Conservation (phyloP, 2,888 invertebrate genomes). For the Eristalis intricaria region DNA sequence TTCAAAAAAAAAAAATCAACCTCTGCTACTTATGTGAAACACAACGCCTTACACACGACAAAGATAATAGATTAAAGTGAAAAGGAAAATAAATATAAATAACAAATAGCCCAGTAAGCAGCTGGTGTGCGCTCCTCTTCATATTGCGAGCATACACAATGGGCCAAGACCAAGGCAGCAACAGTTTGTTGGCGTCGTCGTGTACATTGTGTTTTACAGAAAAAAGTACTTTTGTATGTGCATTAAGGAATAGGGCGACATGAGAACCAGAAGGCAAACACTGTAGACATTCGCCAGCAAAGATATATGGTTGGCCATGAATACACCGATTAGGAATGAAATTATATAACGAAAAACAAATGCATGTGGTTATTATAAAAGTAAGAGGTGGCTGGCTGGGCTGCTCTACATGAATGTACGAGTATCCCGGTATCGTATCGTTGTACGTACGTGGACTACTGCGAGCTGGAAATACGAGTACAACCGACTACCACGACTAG, state of each 20-base stretch:
- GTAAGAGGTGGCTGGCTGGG: conserved; percentile 22
- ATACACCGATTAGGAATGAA: conserved; percentile 52
- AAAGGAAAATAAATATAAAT: conserved; percentile 34
- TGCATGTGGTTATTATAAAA: conserved; percentile 53
- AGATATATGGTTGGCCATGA: conserved; percentile 60
- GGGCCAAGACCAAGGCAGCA: background rate
- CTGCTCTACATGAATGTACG: conserved; percentile 21
- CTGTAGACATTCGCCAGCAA: conserved; percentile 24
- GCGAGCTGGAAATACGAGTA: background rate
- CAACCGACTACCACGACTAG: background rate
- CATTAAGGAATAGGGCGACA: conserved; percentile 68
- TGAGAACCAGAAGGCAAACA: conserved; percentile 50
- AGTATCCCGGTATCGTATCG: conserved; percentile 1
- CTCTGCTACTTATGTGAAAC: conserved; percentile 20
- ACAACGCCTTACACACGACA: conserved; percentile 4
- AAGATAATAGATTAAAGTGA: conserved; percentile 9
- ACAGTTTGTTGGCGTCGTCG: conserved; percentile 16
- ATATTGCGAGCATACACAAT: conserved; percentile 3
- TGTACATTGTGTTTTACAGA: conserved; percentile 31
- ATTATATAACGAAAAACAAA: conserved; percentile 55
- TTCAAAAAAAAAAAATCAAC: background rate
- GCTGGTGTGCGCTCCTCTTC: background rate
- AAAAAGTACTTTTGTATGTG: conserved; percentile 71
- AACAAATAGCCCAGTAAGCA: conserved; percentile 27
- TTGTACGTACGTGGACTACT: background rate